Conservation (phyloP, 2,113 vertebrate genomes). For the Candoia aspera region DNA sequence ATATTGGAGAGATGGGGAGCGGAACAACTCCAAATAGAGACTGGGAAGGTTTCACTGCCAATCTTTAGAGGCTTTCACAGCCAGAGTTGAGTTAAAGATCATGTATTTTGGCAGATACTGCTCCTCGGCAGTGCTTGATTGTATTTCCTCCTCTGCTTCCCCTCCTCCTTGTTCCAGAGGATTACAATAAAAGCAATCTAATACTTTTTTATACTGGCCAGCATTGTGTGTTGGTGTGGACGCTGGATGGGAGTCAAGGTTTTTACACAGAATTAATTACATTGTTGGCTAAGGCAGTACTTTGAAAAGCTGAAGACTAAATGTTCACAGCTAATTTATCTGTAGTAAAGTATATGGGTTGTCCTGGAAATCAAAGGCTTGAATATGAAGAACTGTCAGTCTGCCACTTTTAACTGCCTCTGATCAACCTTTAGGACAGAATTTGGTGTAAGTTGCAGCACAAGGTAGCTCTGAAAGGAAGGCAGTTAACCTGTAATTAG, state of each 20-base stretch:
- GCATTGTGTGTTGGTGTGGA: neutral
- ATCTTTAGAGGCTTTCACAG: neutral
- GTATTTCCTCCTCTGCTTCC: slow-evolving; percentile 35
- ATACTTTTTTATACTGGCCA: slow-evolving; percentile 15
- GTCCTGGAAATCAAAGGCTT: neutral
- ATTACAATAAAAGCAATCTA: slow-evolving; percentile 27
- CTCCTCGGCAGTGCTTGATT: slow-evolving; percentile 9
- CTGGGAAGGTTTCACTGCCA: neutral
- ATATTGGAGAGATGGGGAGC: neutral
- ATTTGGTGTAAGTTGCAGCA: neutral
- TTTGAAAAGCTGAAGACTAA: neutral
- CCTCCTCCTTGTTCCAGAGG: slow-evolving; percentile 17
- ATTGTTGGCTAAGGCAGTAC: neutral
- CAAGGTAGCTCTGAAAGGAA: neutral
- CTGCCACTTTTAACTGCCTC: neutral
- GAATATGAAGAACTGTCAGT: neutral
- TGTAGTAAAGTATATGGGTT: neutral
- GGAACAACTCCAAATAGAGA: neutral
- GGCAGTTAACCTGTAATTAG: neutral
- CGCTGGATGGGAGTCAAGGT: neutral
- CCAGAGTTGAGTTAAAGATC: neutral
- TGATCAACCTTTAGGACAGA: too few species aligned
- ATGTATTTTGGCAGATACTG: neutral
- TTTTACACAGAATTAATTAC: neutral
- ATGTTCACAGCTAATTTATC: neutral